Evolutionary conservation across 2,113 vertebrate genomes (phyloP).

Genomic region (Aleadryas rufinucha): DNA sequence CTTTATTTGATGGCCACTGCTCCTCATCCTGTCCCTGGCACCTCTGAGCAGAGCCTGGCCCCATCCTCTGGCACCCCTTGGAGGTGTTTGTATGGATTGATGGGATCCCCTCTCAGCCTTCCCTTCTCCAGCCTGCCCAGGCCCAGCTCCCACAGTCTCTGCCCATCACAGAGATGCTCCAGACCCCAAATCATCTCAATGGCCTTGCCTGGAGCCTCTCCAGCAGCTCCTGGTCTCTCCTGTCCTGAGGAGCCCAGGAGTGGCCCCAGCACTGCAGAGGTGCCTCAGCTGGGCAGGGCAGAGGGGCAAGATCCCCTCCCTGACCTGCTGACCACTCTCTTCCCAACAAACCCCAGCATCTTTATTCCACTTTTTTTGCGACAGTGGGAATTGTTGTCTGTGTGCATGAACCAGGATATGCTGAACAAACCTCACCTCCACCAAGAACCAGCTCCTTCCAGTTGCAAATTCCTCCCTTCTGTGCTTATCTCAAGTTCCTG

Average conservation of each 20-base stretch:
- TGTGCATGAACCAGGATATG: neutral
- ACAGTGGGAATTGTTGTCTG: neutral
- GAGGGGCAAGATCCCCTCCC: neutral
- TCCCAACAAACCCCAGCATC: rapidly evolving
- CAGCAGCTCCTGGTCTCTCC: neutral
- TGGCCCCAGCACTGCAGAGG: neutral
- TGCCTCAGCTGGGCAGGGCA: neutral
- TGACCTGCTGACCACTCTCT: neutral
- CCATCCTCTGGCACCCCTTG: neutral
- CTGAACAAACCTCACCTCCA: neutral
- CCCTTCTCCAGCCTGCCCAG: neutral
- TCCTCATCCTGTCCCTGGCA: too few relatives aligned
- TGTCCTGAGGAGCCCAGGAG: neutral
- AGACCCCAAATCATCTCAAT: neutral
- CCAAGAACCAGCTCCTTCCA: too few relatives aligned
- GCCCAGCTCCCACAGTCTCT: neutral
- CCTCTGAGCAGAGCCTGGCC: neutral
- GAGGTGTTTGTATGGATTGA: neutral
- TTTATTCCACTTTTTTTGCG: neutral
- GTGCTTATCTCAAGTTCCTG: neutral
- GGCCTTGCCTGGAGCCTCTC: neutral
- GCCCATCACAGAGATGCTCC: neutral
- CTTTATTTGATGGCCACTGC: too few relatives aligned
- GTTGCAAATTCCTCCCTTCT: neutral
- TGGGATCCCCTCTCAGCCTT: neutral